These are phyloP conservation scores for Axea sp. DNA, from an alignment of 2,888 invertebrate species.

Conservation along the genomic window DNA sequence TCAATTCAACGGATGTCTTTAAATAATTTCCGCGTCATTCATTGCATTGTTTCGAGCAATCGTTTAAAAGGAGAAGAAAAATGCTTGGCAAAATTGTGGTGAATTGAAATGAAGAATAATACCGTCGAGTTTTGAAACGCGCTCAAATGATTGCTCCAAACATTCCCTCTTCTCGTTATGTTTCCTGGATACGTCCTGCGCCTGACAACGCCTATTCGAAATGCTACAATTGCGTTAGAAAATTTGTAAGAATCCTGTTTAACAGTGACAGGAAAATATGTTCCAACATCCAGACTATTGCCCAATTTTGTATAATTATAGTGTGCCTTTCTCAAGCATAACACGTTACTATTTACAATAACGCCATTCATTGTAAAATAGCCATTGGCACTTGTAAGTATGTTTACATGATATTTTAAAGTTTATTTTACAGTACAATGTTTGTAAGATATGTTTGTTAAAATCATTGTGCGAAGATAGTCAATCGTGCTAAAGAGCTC, in stretches of 20 bases:
- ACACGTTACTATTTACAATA: slow-evolving; percentile 47
- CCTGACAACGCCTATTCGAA: slow-evolving; percentile 13
- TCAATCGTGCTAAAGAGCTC: slow-evolving; percentile 62
- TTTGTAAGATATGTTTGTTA: slow-evolving; percentile 61
- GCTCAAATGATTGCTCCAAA: too few species aligned
- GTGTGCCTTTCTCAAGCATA: slow-evolving; percentile 30
- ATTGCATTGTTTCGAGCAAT: too few species aligned
- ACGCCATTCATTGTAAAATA: slow-evolving; percentile 56
- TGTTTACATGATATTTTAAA: slow-evolving; percentile 55
- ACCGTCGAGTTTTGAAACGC: too few species aligned
- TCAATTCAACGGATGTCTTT: too few species aligned
- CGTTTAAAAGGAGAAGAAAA: too few species aligned
- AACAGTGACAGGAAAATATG: slow-evolving; percentile 10
- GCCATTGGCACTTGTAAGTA: slow-evolving; percentile 60
- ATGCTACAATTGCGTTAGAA: slow-evolving; percentile 30
- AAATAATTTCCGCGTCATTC: too few species aligned
- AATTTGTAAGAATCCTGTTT: slow-evolving; percentile 22
- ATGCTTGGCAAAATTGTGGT: too few species aligned
- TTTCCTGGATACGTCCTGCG: too few species aligned
- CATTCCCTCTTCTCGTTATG: too few species aligned
- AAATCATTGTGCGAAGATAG: slow-evolving; percentile 62
- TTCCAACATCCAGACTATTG: background rate
- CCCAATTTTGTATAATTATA: slow-evolving; percentile 27
- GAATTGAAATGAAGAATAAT: too few species aligned
- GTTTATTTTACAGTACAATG: slow-evolving; percentile 59